Percentiles rank a stretch among this genome's conserved stretches.
Evolutionary conservation across 2,797 vertebrate species (phyloP).

Genomic region (Esox masquinongy): DNA sequence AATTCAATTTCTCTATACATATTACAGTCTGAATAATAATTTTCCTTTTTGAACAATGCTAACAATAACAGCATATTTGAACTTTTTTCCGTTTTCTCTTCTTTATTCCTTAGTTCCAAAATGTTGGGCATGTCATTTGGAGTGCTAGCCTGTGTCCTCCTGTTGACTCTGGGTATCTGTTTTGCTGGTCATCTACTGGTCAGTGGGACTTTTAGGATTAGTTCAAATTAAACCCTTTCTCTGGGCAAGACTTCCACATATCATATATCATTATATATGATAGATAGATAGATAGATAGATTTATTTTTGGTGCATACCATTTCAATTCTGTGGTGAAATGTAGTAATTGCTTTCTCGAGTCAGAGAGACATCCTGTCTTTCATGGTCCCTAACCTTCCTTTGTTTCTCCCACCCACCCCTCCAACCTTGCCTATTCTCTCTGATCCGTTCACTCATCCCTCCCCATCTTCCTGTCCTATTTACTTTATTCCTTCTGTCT

Average conservation of each 20-base stretch:
- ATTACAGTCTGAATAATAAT: neutral
- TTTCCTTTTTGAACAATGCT: neutral
- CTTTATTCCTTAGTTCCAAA: constrained; percentile 64
- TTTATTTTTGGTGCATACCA: constrained; percentile 16
- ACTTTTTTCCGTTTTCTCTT: neutral
- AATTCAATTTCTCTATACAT: neutral
- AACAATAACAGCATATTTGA: neutral
- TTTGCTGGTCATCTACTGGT: constrained; percentile 87
- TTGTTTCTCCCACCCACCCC: too few species aligned
- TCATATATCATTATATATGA: neutral
- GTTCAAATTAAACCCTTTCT: constrained; percentile 14
- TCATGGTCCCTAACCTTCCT: too few species aligned
- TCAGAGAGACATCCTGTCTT: constrained; percentile 17
- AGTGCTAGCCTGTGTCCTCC: constrained; percentile 77
- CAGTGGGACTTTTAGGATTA: constrained; percentile 62
- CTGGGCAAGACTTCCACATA: constrained; percentile 1
- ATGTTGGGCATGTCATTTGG: constrained; percentile 81
- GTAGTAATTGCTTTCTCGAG: constrained; percentile 14
- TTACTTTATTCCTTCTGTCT: too few species aligned
- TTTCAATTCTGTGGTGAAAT: constrained; percentile 23
- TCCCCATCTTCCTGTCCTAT: too few species aligned
- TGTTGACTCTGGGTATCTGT: constrained; percentile 81
- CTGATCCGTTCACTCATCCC: neutral
- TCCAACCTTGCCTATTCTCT: neutral
- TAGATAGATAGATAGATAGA: too few species aligned